These are phyloP conservation scores for Chaetogeoica ovagalla DNA, from an alignment of 2,888 invertebrate species.

Conservation along the genomic window DNA sequence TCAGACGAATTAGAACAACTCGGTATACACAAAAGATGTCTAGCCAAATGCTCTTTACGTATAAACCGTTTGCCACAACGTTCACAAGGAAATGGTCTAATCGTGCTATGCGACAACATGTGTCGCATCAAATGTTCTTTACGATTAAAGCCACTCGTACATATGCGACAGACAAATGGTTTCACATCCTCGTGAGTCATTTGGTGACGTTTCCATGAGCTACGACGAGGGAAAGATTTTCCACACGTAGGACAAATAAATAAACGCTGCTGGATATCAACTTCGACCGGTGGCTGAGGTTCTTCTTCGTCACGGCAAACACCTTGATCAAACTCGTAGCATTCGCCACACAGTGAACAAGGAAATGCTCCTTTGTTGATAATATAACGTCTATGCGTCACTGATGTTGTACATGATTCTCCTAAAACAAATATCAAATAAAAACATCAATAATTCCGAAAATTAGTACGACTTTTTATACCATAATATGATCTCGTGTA, in stretches of 20 bases:
- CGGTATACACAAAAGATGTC: conserved; percentile 56
- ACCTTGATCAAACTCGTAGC: conserved; percentile 57
- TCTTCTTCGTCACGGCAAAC: conserved; percentile 55
- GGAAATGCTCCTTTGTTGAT: conserved; percentile 58
- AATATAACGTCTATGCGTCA: conserved; percentile 57
- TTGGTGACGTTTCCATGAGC: conserved; percentile 57
- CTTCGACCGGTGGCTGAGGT: conserved; percentile 41
- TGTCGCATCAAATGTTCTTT: conserved; percentile 58
- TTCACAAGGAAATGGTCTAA: conserved; percentile 56
- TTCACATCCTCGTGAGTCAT: conserved; percentile 57
- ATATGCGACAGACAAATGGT: conserved; percentile 57
- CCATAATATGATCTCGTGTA: not conserved
- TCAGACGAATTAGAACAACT: conserved; percentile 52
- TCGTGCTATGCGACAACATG: conserved; percentile 56
- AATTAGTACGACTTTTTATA: not conserved
- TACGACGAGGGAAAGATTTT: conserved; percentile 57
- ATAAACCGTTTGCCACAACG: conserved; percentile 57
- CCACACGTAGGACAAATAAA: conserved; percentile 56
- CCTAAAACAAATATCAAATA: conserved; percentile 23
- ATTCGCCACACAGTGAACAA: conserved; percentile 57
- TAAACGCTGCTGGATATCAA: conserved; percentile 55
- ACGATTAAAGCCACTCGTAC: conserved; percentile 57
- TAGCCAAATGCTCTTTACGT: conserved; percentile 57
- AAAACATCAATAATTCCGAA: not conserved
- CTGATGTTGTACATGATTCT: conserved; percentile 39